Evolutionary conservation across 2,113 vertebrate genomes (phyloP), one percentile per base, ranked within the genome.

Genomic region (Mustela nigripes): DNA sequence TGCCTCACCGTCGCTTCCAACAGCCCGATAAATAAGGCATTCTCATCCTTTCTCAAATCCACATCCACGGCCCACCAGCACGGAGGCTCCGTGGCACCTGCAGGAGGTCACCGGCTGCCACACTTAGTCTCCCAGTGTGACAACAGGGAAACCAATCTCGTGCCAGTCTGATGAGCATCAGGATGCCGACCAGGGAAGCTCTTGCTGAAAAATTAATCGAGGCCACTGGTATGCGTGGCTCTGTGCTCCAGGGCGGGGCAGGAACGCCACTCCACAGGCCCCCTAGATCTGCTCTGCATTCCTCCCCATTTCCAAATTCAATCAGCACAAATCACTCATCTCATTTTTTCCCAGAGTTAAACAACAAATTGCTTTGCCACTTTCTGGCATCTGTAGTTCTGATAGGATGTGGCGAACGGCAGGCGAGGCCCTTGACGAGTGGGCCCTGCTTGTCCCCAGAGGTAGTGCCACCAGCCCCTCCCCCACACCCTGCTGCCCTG

Each of bases 171-270:
- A 87, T 33, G 83, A 24, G n/a, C 96, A 96, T 97, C 97, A 62
- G 97, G 92, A 98, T 97, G 97, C 97, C 87, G 26, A 3, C 82
- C 28, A 89, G 6, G 33, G 81, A 58, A 81, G 67, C 94, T 96
- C 91, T 97, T 74, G 91, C 94, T 97, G 98, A 97, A 97, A 98
- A 98, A 97, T 98, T 98, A 97, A 98, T 98, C 96, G 96, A 96
- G 95, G 82, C 97, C 96, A 97, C 98, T 97, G 96, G 98, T 97
- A 98, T 97, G 98, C 98, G 58, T 85, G 67, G 45, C 36, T 96
- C 97, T 82, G 94, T 33, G 62, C 98, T 97, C 97, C 63, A 56
- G 98, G 94, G 96, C 97, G 16, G 90, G 28, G 81, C 94, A 86
- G 63, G 95, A 98, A 95, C 76, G 62, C 31, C 0, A 42, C 78